A percentile compares a stretch with the other conserved stretches of the same genome.
Conservation (phyloP, 2,113 vertebrate species). For the Pluvialis apricaria region DNA sequence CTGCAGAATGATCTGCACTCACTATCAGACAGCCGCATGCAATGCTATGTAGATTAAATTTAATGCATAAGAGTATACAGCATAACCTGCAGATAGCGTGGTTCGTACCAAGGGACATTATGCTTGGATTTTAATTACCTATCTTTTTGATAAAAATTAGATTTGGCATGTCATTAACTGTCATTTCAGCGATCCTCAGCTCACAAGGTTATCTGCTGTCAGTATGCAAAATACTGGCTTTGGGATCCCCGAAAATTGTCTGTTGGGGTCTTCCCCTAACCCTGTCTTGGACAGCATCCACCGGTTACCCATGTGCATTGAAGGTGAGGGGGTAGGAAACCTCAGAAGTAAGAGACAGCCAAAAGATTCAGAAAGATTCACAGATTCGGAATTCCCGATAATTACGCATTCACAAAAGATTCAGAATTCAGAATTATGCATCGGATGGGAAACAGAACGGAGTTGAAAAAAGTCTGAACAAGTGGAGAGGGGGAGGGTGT, state of each 20-base stretch:
- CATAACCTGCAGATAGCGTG: not conserved
- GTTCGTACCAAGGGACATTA: not conserved
- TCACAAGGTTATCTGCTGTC: not conserved
- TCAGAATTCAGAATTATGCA: constrained; percentile 28
- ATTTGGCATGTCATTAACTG: not conserved
- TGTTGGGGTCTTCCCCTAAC: not conserved
- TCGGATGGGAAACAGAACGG: constrained; percentile 25
- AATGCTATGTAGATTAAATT: not conserved
- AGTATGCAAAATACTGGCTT: not conserved
- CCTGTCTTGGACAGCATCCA: not conserved
- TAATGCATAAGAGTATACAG: not conserved
- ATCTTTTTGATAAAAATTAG: not conserved
- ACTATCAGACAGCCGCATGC: not conserved
- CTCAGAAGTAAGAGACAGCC: constrained; percentile 11
- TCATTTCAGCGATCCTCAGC: not conserved
- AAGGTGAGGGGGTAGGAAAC: not conserved
- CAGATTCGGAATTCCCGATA: not conserved
- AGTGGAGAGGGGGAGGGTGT: constrained; percentile 38
- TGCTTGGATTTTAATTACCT: not conserved
- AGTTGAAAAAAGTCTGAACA: constrained; percentile 45
- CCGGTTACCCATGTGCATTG: not conserved
- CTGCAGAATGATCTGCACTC: not conserved
- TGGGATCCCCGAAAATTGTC: not conserved
- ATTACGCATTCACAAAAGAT: constrained; percentile 3
- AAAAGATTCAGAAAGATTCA: constrained; percentile 23